These are phyloP conservation scores for Lepus americanus DNA, from an alignment of 2,113 vertebrate genomes.

Conservation along the genomic window DNA sequence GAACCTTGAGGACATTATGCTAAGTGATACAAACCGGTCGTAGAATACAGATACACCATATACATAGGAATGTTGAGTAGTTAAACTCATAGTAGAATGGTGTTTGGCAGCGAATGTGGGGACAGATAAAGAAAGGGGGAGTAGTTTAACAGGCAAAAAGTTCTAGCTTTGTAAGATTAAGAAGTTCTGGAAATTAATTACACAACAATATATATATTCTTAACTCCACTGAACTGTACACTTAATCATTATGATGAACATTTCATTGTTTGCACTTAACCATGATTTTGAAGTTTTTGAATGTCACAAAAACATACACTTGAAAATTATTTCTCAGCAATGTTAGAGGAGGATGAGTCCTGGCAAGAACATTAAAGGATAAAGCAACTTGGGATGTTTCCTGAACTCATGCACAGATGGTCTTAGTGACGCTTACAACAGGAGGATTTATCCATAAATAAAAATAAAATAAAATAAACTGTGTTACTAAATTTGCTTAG, in stretches of 20 bases:
- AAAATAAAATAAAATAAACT: background rate
- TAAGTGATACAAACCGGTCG: background rate
- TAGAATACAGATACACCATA: background rate
- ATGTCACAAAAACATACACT: background rate
- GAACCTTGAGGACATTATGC: background rate
- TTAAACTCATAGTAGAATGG: background rate
- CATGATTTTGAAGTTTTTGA: background rate
- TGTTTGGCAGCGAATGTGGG: background rate
- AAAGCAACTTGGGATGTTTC: background rate
- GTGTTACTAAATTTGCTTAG: background rate
- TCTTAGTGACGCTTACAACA: background rate
- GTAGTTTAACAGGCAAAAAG: background rate
- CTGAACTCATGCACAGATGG: background rate
- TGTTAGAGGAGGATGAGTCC: background rate
- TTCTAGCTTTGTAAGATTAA: background rate
- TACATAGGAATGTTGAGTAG: background rate
- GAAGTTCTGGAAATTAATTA: background rate
- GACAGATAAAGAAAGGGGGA: too few species aligned
- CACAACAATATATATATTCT: background rate
- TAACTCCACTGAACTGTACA: too few species aligned
- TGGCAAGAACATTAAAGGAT: background rate
- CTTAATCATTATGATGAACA: background rate
- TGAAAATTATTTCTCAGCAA: background rate
- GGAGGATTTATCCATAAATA: background rate
- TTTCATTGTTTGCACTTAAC: background rate